Evolutionary conservation across 2,797 vertebrate species (phyloP), one percentile per base, ranked within the genome.

Genomic region (Syndactyla subalaris): DNA sequence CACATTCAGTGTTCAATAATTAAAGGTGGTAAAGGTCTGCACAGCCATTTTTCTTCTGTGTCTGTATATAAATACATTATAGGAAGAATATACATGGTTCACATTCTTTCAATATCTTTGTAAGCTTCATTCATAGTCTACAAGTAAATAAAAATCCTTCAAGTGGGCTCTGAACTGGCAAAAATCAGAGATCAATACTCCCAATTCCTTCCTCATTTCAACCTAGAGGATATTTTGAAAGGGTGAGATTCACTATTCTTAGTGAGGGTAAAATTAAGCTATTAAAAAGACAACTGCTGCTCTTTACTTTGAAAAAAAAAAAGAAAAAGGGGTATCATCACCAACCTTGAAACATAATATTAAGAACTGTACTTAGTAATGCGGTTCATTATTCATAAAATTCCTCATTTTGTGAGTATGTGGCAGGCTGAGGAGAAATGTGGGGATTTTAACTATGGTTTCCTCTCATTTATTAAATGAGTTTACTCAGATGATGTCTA

Each of bases 391-490:
- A 92, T 96, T 94, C 94, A 94, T 74, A 70, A 91, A 87, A 88
- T 92, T 96, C 76, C 65, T 95, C 59, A 74, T 94, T 88, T 95
- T 68, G 39, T 3, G 4, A 66, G 30, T 85, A 21, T 57, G 52
- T 85, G 70, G 27, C 54, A 94, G n/a, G 32, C 34, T 88, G 65
- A 72, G 83, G 67, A 90, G 34, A 89, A 86, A 95, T 1, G 1
- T 65, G 52, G 62, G 51, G 32, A 72, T 63, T 83, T 88, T 92
- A 77, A 62, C 85, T 27, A 7, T 75, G 39, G 38, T 88, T 97
- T 79, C 54, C 66, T 85, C 61, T 94, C 71, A 76, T 97, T 97
- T 93, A 88, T 93, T 88, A 96, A 90, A 57, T 90, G 85, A 38
- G 73, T 97, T 94, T 97, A 66, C 93, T 58, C 82, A 91, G 65